Percentiles rank a stretch among this genome's conserved stretches.
Evolutionary conservation across 2,888 invertebrate genomes (phyloP).

Genomic region (Rhogogaster chlorosoma): DNA sequence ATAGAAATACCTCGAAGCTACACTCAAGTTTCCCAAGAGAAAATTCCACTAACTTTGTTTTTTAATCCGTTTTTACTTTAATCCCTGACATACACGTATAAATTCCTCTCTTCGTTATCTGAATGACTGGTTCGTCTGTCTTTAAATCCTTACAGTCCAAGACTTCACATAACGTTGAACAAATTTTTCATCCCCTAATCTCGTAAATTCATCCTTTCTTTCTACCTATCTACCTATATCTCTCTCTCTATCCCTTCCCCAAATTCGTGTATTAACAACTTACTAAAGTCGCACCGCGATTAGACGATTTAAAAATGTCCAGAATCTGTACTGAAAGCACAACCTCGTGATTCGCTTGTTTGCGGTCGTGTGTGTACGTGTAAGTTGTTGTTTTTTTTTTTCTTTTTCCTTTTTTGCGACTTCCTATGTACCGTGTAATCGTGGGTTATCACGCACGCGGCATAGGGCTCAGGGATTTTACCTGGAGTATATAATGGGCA

Average conservation of each 20-base stretch:
- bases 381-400: background rate
- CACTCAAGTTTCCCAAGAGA: background rate
- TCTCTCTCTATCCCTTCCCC: background rate
- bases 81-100: background rate
- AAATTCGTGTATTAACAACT: background rate
- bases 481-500: slow-evolving; percentile 19
- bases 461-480: slow-evolving; percentile 24
- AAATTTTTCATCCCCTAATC: background rate
- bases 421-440: slow-evolving; percentile 28
- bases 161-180: slow-evolving; percentile 1
- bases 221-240: background rate
- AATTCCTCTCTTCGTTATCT: slow-evolving; percentile 16
- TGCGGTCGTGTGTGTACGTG: background rate
- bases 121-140: background rate
- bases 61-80: background rate
- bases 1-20: background rate
- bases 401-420: background rate
- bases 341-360: background rate
- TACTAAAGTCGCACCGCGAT: background rate
- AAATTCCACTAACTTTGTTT: background rate
- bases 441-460: slow-evolving; percentile 30
- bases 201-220: background rate
- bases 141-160: background rate
- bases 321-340: background rate
- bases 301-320: background rate